Evolutionary conservation across 2,888 invertebrate species (phyloP).

Genomic region (Gastracanthus pulcherrimus): DNA sequence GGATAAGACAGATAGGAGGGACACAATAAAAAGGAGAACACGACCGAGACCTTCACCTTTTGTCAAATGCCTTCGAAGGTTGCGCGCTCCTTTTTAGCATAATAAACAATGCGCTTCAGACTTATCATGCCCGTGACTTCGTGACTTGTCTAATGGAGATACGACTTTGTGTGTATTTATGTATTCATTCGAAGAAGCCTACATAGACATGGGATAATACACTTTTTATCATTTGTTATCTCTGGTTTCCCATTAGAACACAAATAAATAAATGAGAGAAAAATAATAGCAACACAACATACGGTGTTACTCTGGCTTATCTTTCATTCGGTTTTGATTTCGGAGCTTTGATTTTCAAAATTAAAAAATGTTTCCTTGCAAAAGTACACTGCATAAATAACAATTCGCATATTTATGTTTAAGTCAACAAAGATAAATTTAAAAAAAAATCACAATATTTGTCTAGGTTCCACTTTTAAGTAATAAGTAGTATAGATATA

Average conservation of each 20-base stretch:
- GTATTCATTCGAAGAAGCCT: neutral
- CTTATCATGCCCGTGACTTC: neutral
- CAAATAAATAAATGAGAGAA: too few relatives aligned
- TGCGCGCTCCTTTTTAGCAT: neutral
- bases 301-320: too few relatives aligned
- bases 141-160: neutral
- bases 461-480: neutral
- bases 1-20: neutral
- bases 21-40: conserved; percentile 18
- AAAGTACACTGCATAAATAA: too few relatives aligned
- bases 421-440: too few relatives aligned
- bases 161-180: neutral
- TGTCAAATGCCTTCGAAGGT: conserved; percentile 13
- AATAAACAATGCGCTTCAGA: neutral
- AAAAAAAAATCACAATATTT: neutral
- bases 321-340: too few relatives aligned
- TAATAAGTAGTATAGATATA: neutral
- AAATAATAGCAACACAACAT: too few relatives aligned
- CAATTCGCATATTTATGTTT: too few relatives aligned
- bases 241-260: too few relatives aligned
- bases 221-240: too few relatives aligned
- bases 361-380: too few relatives aligned
- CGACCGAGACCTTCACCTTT: conserved; percentile 35
- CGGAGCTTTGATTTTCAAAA: too few relatives aligned
- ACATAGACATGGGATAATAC: too few relatives aligned